Percentiles rank a stretch among this genome's conserved stretches.
Conservation (phyloP, 2,888 invertebrate species). For the Lypha dubia region DNA sequence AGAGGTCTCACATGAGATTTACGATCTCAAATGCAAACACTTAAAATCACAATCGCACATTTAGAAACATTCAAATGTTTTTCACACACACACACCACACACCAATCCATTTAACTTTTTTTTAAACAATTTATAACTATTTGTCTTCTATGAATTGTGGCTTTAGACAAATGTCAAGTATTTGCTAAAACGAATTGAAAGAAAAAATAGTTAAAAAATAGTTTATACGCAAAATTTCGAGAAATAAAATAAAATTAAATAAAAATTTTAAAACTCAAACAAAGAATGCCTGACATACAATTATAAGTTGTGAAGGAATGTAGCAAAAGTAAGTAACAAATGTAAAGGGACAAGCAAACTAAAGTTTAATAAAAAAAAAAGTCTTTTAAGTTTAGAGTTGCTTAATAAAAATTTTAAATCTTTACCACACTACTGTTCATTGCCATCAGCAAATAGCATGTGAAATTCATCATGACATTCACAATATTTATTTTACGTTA, state of each 20-base stretch:
- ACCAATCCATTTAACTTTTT: constrained; percentile 6
- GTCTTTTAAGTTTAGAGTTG: not conserved
- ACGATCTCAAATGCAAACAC: constrained; percentile 40
- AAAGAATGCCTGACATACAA: not conserved
- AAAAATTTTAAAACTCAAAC: not conserved
- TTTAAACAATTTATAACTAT: constrained; percentile 48
- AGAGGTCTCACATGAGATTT: constrained; percentile 60
- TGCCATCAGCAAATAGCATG: constrained; percentile 12
- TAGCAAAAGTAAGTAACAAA: not conserved
- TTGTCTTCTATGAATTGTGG: constrained; percentile 52
- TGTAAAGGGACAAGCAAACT: not conserved
- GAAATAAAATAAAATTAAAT: not conserved
- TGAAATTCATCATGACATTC: constrained; percentile 25
- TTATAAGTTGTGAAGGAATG: no score
- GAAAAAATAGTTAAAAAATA: not conserved
- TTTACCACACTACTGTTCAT: constrained; percentile 45
- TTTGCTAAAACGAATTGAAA: constrained; percentile 24
- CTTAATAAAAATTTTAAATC: constrained; percentile 16
- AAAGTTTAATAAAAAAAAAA: no score
- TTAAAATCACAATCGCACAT: constrained; percentile 14
- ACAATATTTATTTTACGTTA: constrained; percentile 26
- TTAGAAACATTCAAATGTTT: constrained; percentile 18
- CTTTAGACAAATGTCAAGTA: constrained; percentile 50
- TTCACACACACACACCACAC: not conserved
- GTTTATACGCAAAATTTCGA: not conserved